A percentile compares a stretch with the other conserved stretches of the same genome.
Evolutionary conservation across 2,113 vertebrate species (phyloP).

Genomic region (Misgurnus mizolepis): DNA sequence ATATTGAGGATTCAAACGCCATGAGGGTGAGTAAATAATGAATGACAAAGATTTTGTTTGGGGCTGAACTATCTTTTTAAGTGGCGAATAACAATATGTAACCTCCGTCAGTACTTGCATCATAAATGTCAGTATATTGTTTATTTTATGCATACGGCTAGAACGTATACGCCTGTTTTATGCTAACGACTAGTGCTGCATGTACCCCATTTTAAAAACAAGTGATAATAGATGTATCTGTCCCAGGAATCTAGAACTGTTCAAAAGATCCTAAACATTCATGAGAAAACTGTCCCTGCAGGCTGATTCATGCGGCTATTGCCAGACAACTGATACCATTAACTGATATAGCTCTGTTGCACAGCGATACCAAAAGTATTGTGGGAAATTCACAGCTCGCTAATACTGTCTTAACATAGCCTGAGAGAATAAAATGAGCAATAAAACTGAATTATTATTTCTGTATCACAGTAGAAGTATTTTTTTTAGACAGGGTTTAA

Average conservation of each 20-base stretch:
- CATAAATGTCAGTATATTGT: too few species aligned
- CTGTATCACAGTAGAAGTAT: not conserved
- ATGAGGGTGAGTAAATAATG: too few species aligned
- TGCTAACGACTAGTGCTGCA: too few species aligned
- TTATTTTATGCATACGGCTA: too few species aligned
- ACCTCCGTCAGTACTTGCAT: too few species aligned
- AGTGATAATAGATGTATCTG: not conserved
- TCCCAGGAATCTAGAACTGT: conserved; percentile 5
- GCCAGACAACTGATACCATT: conserved; percentile 11
- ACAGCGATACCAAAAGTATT: not conserved
- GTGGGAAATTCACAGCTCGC: not conserved
- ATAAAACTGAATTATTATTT: not conserved
- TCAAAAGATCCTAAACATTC: not conserved
- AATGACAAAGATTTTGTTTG: too few species aligned
- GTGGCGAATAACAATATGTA: too few species aligned
- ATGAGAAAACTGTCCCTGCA: conserved; percentile 12
- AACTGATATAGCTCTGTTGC: conserved; percentile 16
- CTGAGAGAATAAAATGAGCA: not conserved
- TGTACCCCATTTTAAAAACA: not conserved
- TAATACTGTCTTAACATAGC: not conserved
- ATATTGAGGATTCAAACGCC: too few species aligned
- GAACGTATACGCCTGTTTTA: too few species aligned
- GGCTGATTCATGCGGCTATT: conserved; percentile 26
- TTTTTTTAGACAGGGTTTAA: not conserved
- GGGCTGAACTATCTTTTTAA: too few species aligned